These are phyloP conservation scores for Yponomeuta malinellus DNA, from an alignment of 2,888 invertebrate genomes.

Conservation along the genomic window DNA sequence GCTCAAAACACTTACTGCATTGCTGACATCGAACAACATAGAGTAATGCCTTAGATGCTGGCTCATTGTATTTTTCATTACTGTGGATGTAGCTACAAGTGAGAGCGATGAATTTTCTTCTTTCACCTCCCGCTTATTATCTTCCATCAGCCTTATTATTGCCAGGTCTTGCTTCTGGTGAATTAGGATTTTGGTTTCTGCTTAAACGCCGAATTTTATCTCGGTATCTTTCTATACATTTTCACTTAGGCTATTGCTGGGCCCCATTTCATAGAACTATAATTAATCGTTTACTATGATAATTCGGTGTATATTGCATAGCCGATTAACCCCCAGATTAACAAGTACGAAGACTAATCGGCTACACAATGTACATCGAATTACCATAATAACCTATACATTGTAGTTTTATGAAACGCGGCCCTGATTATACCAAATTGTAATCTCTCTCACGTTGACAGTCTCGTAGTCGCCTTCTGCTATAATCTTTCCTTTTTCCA, in stretches of 20 bases:
- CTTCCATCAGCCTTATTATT: constrained; percentile 56
- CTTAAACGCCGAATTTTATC: background rate
- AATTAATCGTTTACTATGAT: too few relatives aligned
- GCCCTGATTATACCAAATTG: background rate
- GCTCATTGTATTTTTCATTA: background rate
- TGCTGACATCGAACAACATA: background rate
- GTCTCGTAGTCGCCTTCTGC: constrained; percentile 54
- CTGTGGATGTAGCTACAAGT: background rate
- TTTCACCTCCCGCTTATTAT: constrained; percentile 48
- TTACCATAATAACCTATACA: too few relatives aligned
- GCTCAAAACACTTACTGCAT: background rate
- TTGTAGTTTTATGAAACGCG: too few relatives aligned
- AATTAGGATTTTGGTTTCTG: background rate
- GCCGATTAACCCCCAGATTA: too few relatives aligned
- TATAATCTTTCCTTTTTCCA: constrained; percentile 56
- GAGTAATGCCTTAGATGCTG: background rate
- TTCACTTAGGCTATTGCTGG: too few relatives aligned
- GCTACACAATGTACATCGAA: too few relatives aligned
- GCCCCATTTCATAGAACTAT: too few relatives aligned
- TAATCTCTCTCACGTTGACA: constrained; percentile 40
- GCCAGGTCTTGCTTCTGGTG: constrained; percentile 47
- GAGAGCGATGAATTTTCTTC: constrained; percentile 33
- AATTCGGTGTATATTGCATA: too few relatives aligned
- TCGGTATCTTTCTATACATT: too few relatives aligned
- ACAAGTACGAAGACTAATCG: too few relatives aligned